Evolutionary conservation across 2,797 vertebrate genomes (phyloP).

Genomic region (Siniperca undulata): DNA sequence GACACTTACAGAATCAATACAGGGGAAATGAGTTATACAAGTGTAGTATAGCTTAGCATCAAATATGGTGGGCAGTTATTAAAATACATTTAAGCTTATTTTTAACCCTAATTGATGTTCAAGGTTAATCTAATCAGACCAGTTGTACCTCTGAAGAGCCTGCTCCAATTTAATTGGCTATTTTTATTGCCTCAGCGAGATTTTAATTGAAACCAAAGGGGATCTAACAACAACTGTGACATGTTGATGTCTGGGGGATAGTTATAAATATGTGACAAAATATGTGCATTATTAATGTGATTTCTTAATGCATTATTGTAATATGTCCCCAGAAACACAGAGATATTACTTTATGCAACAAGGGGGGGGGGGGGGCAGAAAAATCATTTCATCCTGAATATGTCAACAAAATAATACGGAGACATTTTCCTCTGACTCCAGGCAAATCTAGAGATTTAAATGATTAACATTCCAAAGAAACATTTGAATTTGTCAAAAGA

Average conservation of each 20-base stretch:
- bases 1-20: conserved; percentile 63
- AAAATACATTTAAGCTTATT: conserved; percentile 85
- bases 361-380: conserved; percentile 6
- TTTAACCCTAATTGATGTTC: conserved; percentile 88
- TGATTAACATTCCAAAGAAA: conserved; percentile 53
- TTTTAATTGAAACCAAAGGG: conserved; percentile 91
- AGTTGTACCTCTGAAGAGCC: conserved; percentile 87
- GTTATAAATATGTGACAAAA: conserved; percentile 90
- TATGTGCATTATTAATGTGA: conserved; percentile 89
- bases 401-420: conserved; percentile 76
- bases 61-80: conserved; percentile 76
- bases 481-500: conserved; percentile 46
- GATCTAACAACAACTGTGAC: conserved; percentile 91
- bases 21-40: conserved; percentile 41
- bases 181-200: conserved; percentile 90
- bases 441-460: conserved; percentile 67
- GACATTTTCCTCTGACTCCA: conserved; percentile 67
- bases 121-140: conserved; percentile 92
- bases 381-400: conserved; percentile 73
- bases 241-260: conserved; percentile 88
- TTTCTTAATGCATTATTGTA: conserved; percentile 85
- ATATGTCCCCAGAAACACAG: conserved; percentile 77
- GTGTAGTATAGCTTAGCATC: conserved; percentile 48
- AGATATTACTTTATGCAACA: conserved; percentile 72
- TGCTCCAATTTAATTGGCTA: conserved; percentile 92